A percentile compares a stretch with the other conserved stretches of the same genome.
These are phyloP conservation scores for Oreohelix idahoensis DNA, from an alignment of 1,140 invertebrate genomes.

Conservation along the genomic window DNA sequence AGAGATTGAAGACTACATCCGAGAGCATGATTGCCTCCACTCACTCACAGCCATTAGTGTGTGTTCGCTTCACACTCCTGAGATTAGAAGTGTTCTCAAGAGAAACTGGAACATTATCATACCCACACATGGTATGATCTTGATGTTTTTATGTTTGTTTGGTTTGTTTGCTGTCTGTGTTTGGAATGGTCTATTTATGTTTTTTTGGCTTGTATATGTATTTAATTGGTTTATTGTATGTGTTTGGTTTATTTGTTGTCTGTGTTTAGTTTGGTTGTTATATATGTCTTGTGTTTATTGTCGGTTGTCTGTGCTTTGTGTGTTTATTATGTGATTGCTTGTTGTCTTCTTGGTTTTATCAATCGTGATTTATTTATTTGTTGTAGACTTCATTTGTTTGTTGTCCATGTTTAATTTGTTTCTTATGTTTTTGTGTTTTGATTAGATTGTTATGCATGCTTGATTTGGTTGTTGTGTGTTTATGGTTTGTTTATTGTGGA, in stretches of 20 bases:
- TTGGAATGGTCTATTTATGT: constrained; percentile 27
- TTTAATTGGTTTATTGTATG: background rate
- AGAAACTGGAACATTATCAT: constrained; percentile 56
- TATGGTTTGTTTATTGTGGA: no score
- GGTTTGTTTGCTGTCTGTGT: constrained; percentile 18
- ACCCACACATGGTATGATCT: background rate
- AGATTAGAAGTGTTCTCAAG: constrained; percentile 51
- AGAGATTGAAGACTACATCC: constrained; percentile 65
- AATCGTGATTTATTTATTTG: background rate
- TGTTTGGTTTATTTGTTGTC: background rate
- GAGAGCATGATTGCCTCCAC: constrained; percentile 62
- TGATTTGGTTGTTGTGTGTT: no score
- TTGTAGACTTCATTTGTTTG: background rate
- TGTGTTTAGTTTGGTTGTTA: background rate
- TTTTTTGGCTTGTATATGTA: constrained; percentile 20
- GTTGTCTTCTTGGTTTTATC: background rate
- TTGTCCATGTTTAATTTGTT: background rate
- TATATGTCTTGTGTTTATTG: background rate
- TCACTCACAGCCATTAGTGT: constrained; percentile 56
- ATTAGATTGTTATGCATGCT: background rate
- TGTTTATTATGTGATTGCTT: background rate
- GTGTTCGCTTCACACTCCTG: constrained; percentile 48
- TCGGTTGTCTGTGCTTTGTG: background rate
- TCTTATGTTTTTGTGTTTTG: background rate
- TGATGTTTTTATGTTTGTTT: background rate